Base-by-base conservation (phyloP, 2,113 vertebrate species). In the Felis chaus region DNA sequence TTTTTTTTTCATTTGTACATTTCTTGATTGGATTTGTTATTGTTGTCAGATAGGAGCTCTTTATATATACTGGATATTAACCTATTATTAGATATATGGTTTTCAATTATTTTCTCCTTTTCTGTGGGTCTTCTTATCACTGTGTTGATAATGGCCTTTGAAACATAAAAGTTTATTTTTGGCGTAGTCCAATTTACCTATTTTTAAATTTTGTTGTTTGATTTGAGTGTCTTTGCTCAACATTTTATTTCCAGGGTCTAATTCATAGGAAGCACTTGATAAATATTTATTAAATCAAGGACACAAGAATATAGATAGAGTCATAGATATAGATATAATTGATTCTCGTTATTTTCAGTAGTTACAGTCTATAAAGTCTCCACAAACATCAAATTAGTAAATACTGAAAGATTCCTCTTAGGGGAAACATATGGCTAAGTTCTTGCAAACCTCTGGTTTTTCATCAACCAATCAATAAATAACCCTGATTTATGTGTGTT, bases 211-310 rank as follows among this genome's bases (percentile, higher is more conserved):
- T 86, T 61, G 61, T 76, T 63, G 3, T 48, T 65, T 88, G 36
- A 61, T 95, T 96, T 65, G 18, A 4, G 12, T 89, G 21, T n/a
- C 68, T 86, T 88, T 94, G 31, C 11, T 81, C 12, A 57, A 90
- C 7, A 66, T 90, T 88, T 68, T 89, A 92, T 71, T 87, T 16
- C 63, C 85, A 79, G 7, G 36, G 48, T 78, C 63, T 84, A 79
- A 31, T 55, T 79, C 50, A 92, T 55, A 89, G 69, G 50, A 82
- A 29, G 21, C 31, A 76, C 18, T 71, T 89, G 23, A 69, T 68
- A 87, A 78, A 85, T 95, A 85, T 85, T 89, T 82, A 82, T 65
- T 88, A 39, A 92, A 84, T 48, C 11, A 69, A 95, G 89, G 36
- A 82, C 57, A 81, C 2, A 74, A 16, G 80, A 66, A 76, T 23